Evolutionary conservation across 2,888 invertebrate species (phyloP).

Genomic region (Phengaris arion): DNA sequence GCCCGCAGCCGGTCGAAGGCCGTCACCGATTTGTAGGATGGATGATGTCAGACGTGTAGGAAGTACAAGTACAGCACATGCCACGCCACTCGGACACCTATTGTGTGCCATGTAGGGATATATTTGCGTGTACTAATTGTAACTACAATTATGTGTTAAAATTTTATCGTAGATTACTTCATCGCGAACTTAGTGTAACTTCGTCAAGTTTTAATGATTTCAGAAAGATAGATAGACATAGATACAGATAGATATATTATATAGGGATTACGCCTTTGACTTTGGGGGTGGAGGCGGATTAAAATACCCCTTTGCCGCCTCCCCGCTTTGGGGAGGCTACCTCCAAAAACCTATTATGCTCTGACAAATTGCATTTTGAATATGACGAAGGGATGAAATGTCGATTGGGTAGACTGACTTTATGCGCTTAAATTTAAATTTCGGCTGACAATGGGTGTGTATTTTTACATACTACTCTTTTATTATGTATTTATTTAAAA

Average conservation of each 20-base stretch:
- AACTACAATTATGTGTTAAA: not conserved
- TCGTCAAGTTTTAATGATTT: conserved; percentile 13
- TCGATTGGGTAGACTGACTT: conserved; percentile 17
- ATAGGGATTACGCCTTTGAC: not conserved
- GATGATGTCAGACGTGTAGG: conserved; percentile 46
- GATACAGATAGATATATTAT: not conserved
- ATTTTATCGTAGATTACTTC: conserved; percentile 10
- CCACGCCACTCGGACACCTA: conserved; percentile 6
- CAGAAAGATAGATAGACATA: not conserved
- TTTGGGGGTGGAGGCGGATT: not conserved
- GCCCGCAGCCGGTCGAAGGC: conserved; percentile 38
- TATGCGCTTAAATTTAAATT: conserved; percentile 1
- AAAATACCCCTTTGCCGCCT: not conserved
- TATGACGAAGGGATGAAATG: conserved; percentile 11
- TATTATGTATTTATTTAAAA: no score
- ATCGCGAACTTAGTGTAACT: not conserved
- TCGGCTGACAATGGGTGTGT: not conserved
- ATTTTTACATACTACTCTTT: no score
- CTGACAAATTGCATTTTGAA: conserved; percentile 18
- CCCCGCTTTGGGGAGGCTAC: not conserved
- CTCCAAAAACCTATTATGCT: conserved; percentile 13
- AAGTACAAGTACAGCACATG: conserved; percentile 27
- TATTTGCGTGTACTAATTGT: not conserved
- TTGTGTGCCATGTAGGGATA: conserved; percentile 6
- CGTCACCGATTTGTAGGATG: conserved; percentile 39